phyloP scores from a whole-genome alignment of 2,113 vertebrate species.

The Zosterops hypoxanthus region DNA sequence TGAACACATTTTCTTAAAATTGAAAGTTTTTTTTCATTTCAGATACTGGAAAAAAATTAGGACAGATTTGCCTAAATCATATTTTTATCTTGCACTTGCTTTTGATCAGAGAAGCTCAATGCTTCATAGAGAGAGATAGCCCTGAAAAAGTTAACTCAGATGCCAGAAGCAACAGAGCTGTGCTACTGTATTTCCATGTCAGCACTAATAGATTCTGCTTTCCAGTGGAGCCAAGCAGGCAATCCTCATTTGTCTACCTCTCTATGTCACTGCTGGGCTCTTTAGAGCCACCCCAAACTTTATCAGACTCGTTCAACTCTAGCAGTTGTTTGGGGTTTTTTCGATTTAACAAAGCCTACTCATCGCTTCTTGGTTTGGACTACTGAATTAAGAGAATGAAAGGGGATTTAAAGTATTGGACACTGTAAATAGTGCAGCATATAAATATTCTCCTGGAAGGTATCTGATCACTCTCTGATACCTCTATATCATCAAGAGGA shows the following conservation, averaged over 20 bases:
- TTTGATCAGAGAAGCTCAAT: not conserved
- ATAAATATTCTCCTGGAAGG: not conserved
- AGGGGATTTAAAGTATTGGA: not conserved
- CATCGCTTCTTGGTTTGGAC: not conserved
- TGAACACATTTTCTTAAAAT: not conserved
- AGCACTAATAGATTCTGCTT: not conserved
- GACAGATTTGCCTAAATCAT: not conserved
- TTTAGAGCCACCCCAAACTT: not conserved
- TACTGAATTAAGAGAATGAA: not conserved
- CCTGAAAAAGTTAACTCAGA: not conserved
- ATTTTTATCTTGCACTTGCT: not conserved
- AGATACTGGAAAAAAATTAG: not conserved
- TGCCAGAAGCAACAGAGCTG: not conserved
- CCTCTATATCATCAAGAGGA: not conserved
- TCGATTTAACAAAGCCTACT: not conserved
- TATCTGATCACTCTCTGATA: not conserved
- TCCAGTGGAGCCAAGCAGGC: not conserved
- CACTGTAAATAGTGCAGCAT: not conserved
- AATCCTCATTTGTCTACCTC: not conserved
- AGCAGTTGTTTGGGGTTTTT: not conserved
- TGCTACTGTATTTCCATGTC: not conserved
- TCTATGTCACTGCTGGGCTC: not conserved
- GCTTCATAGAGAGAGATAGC: not conserved
- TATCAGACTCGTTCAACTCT: not conserved
- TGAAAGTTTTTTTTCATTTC: not conserved